Evolutionary conservation across 2,888 invertebrate species (phyloP).

Genomic region (Synergus umbraculus): DNA sequence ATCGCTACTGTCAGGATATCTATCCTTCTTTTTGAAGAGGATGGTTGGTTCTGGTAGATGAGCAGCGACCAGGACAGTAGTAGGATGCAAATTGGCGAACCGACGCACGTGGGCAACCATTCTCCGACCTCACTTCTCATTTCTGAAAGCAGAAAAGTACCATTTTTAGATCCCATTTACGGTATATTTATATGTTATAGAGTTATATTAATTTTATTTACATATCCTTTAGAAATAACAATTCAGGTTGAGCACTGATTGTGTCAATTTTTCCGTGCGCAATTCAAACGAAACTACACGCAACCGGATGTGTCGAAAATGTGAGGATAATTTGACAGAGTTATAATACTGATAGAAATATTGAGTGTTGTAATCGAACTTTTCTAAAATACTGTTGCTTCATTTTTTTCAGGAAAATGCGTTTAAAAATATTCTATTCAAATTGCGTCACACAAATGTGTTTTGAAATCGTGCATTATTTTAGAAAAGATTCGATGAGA

Average conservation of each 20-base stretch:
- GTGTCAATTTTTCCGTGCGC: not conserved
- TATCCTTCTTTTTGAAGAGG: conserved; percentile 75
- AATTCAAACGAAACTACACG: not conserved
- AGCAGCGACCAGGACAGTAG: conserved; percentile 77
- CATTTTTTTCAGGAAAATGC: not conserved
- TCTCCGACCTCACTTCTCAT: conserved; percentile 77
- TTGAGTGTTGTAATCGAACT: not conserved
- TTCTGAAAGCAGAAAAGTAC: conserved; percentile 59
- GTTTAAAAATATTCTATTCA: not conserved
- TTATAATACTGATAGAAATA: not conserved
- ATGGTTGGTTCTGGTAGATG: conserved; percentile 78
- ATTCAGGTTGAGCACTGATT: not conserved
- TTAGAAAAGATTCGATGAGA: not conserved
- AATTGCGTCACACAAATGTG: not conserved
- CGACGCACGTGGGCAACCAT: conserved; percentile 77
- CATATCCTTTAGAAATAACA: not conserved
- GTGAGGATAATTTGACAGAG: not conserved
- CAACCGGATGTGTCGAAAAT: not conserved
- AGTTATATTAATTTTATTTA: not conserved
- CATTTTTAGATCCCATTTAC: not conserved
- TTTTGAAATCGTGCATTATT: not conserved
- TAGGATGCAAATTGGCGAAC: conserved; percentile 77
- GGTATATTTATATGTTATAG: not conserved
- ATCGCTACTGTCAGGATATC: conserved; percentile 78
- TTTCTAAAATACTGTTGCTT: not conserved